phyloP scores from a whole-genome alignment of 2,888 invertebrate species.

The Nebria brevicollis region DNA sequence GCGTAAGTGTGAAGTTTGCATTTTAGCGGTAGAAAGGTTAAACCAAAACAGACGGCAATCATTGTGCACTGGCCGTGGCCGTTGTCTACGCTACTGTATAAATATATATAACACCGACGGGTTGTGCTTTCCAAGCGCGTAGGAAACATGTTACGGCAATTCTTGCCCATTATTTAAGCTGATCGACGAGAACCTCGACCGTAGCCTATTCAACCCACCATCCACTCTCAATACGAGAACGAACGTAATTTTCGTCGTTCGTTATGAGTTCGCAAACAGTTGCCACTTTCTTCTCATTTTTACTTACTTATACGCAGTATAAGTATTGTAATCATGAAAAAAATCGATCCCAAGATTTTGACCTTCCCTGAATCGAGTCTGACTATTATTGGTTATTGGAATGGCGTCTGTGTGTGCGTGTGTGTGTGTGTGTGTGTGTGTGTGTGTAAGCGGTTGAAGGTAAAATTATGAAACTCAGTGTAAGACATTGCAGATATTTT shows the following conservation, averaged over 20 bases:
- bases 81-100: slow-evolving; percentile 9
- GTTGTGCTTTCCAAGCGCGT: slow-evolving; percentile 5
- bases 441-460: too few relatives aligned
- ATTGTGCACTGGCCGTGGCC: slow-evolving; percentile 9
- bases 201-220: slow-evolving; percentile 1
- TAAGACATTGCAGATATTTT: too few relatives aligned
- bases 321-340: too few relatives aligned
- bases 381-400: too few relatives aligned
- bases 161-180: slow-evolving; percentile 21
- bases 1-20: not conserved
- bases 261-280: not conserved
- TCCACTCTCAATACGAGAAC: not conserved
- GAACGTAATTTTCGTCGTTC: not conserved
- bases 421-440: too few relatives aligned
- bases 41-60: slow-evolving; percentile 20
- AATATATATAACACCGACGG: slow-evolving; percentile 2
- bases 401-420: too few relatives aligned
- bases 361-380: too few relatives aligned
- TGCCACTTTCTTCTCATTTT: not conserved
- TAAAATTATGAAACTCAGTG: too few relatives aligned
- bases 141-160: slow-evolving; percentile 15
- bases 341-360: too few relatives aligned
- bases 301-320: not conserved
- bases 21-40: slow-evolving; percentile 2
- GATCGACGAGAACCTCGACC: slow-evolving; percentile 5